These are phyloP conservation scores for Cerastis rubricosa DNA, from an alignment of 2,888 invertebrate species.

Conservation along the genomic window DNA sequence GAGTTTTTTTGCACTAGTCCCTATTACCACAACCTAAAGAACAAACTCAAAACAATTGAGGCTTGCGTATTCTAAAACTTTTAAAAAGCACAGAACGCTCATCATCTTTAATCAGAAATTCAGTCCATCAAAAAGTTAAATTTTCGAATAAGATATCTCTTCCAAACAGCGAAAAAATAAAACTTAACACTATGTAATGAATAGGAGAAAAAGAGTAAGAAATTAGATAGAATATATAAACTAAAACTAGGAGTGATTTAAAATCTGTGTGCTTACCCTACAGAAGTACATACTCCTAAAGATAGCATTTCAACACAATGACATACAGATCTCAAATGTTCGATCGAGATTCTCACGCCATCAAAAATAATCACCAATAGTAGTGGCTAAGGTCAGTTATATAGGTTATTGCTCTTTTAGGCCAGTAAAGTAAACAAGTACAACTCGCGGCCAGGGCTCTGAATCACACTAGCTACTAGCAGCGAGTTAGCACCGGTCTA, in stretches of 20 bases:
- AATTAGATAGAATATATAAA: neutral
- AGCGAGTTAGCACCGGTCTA: slow-evolving; percentile 52
- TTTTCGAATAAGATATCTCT: neutral
- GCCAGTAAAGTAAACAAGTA: slow-evolving; percentile 59
- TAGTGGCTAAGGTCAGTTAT: slow-evolving; percentile 69
- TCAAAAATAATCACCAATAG: slow-evolving; percentile 30
- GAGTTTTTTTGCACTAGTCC: neutral
- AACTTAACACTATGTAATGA: neutral
- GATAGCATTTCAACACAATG: neutral
- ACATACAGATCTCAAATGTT: neutral
- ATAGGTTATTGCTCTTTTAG: slow-evolving; percentile 71
- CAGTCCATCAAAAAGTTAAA: neutral
- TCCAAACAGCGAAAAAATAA: neutral
- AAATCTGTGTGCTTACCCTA: too few species aligned
- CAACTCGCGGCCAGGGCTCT: slow-evolving; percentile 38
- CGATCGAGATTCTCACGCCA: neutral
- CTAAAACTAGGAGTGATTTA: neutral
- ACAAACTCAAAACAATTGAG: neutral
- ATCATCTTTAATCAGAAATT: neutral
- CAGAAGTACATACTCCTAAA: too few species aligned
- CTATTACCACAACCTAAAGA: neutral
- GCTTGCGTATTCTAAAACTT: neutral
- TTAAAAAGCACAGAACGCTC: neutral
- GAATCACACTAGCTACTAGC: slow-evolving; percentile 53
- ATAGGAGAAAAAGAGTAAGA: neutral